phyloP scores from a whole-genome alignment of 2,888 invertebrate genomes.

The Eucriotettix oculatus region DNA sequence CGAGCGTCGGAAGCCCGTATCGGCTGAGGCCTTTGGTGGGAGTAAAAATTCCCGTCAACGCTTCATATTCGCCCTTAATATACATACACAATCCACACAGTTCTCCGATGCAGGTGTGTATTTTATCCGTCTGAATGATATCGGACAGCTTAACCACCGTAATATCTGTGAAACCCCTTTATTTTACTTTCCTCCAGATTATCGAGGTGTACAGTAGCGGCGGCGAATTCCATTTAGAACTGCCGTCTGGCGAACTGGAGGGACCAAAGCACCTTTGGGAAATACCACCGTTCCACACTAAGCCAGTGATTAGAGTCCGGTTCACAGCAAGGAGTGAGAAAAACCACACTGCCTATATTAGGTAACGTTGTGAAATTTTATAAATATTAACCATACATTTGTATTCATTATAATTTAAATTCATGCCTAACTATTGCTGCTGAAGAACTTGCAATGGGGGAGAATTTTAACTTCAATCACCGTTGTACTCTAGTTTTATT shows the following conservation, averaged over 20 bases:
- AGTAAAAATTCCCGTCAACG: constrained; percentile 80
- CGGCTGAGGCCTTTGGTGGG: constrained; percentile 80
- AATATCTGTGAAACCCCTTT: background rate
- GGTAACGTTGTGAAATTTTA: constrained; percentile 28
- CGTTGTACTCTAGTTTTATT: too few species aligned
- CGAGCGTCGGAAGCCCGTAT: constrained; percentile 80
- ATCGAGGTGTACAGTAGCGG: constrained; percentile 75
- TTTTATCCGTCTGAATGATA: background rate
- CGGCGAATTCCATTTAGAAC: constrained; percentile 73
- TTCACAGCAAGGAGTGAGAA: constrained; percentile 60
- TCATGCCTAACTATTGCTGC: background rate
- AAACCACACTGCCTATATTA: constrained; percentile 73
- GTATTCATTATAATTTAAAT: background rate
- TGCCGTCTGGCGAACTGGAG: constrained; percentile 61
- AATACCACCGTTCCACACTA: constrained; percentile 75
- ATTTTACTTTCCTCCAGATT: constrained; percentile 31
- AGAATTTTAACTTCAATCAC: too few species aligned
- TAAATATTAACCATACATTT: background rate
- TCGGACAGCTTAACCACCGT: too few species aligned
- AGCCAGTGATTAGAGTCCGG: constrained; percentile 72
- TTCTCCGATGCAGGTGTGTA: constrained; percentile 60
- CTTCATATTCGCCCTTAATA: constrained; percentile 74
- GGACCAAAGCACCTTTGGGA: constrained; percentile 76
- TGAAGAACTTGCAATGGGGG: too few species aligned
- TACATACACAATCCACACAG: constrained; percentile 89